Percentiles rank a stretch among this genome's conserved stretches.
phyloP scores from a whole-genome alignment of 2,113 vertebrate species.

The Numida meleagris region DNA sequence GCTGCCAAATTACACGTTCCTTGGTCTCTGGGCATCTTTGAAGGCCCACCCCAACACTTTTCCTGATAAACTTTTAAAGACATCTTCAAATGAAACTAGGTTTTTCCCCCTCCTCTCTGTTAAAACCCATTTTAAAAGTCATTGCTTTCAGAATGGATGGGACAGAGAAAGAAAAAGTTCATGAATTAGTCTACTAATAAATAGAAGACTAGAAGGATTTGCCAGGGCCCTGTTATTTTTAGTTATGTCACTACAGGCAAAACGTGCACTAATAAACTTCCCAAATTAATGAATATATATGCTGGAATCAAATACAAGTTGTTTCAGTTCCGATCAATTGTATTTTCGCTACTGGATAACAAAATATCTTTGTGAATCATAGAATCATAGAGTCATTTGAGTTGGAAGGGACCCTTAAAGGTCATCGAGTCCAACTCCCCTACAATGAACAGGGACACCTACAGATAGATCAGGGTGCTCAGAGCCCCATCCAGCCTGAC shows the following conservation, averaged over 20 bases:
- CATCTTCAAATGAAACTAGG: not conserved
- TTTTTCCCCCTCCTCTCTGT: not conserved
- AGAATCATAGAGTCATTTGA: no score
- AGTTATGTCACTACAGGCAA: not conserved
- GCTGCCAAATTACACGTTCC: not conserved
- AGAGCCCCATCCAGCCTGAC: no score
- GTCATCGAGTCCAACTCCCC: no score
- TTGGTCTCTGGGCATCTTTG: not conserved
- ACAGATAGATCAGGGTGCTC: no score
- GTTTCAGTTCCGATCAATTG: not conserved
- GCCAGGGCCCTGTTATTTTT: not conserved
- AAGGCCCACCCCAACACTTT: not conserved
- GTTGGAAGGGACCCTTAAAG: no score
- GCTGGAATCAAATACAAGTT: not conserved
- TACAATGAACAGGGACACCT: no score
- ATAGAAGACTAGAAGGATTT: not conserved
- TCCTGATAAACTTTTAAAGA: not conserved
- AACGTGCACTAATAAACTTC: not conserved
- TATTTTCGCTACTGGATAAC: not conserved
- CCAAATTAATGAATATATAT: not conserved
- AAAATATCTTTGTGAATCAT: not conserved
- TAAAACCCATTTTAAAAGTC: not conserved
- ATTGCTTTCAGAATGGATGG: not conserved
- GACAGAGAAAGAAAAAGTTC: not conserved
- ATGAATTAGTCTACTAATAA: not conserved